Base-by-base conservation (phyloP, 2,113 vertebrate genomes). In the Nibea albiflora region DNA sequence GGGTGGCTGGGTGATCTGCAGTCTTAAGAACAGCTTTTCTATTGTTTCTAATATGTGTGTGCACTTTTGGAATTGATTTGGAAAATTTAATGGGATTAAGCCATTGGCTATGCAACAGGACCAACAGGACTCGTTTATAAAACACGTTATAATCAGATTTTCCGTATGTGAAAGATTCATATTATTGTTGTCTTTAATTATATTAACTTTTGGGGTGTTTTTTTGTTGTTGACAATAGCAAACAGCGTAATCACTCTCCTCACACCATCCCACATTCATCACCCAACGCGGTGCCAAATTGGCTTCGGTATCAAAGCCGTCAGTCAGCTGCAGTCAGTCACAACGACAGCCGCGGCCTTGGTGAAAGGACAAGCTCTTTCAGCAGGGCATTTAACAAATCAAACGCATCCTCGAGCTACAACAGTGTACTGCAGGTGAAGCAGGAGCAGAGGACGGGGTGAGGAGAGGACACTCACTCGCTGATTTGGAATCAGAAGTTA, bases 1-100 rank as follows among this genome's bases (percentile, higher is more conserved):
- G 84, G 75, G 74, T 3, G 73, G 54, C 49, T 46, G 65, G 49
- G 65, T 81, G 73, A 85, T 76, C 72, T 61, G 61, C 67, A 61
- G 80, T 75, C 63, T 77, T 72, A 66, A 84, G 83, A 93, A 94
- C 93, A 94, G 89, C 83, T 86, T 92, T 91, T 58, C 94, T 92
- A 90, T 95, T 94, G 93, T 95, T 93, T 81, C 74, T 79, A 70
- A 77, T 20, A 17, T 81, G 69, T 71, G 46, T 69, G 77, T 71
- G 78, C 52, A 73, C 66, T 87, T 76, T 86, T 82, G 71, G 65
- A 68, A 85, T 86, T 78, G 68, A 86, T 90, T 90, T 84, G 73
- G 86, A 93, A 85, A 90, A 73, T 85, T 56, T 57, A 69, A 86
- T 88, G 64, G 85, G 77, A 88, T 90, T 87, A 85, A 76, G 26